Base-by-base conservation (phyloP, 1,140 invertebrate species). In the Tetraneura akinire region DNA sequence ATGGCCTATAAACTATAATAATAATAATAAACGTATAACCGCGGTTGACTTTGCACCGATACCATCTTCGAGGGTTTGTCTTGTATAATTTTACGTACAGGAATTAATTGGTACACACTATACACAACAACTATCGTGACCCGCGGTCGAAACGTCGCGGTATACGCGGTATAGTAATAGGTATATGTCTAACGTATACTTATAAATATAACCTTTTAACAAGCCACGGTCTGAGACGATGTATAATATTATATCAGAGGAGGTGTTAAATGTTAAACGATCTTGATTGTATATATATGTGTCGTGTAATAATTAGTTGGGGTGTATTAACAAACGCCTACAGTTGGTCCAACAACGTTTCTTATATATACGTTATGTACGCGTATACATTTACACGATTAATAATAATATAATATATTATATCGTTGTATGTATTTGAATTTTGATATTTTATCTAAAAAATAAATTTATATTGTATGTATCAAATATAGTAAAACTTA, bases 261-360 rank as follows among this genome's bases (percentile, higher is more conserved):
- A 74, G 71, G 71, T 74, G 71, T 74, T 74, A 74, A 74, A 74
- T 74, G 71, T 74, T 74, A 74, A 74, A 74, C 32, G 71, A 29
- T 42, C 51, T 16, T 32, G 18, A 42, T 74, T 42, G 45, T 73
- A 70, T 47, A n/a, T n/a, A n/a, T n/a, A n/a, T n/a, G n/a, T n/a
- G n/a, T n/a, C n/a, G n/a, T 71, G 68, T 71, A 10, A n/a, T 74
- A 74, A 74, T 53, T 74, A 55, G 51, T 32, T 14, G 26, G 51
- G 49, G 37, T 68, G 62, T 74, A 23, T 74, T 74, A 8, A 14
- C 5, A 18, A 51, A 71, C 68, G 68, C 68, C 68, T 51, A 71
- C 16, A 29, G 11, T 42, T 23, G 64, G 45, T 45, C 32, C 64
- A 23, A 45, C 32, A 29, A 32, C 1, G 26, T 62, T 62, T 62